phyloP scores from a whole-genome alignment of 2,797 vertebrate genomes.

The Epinephelus coioides region DNA sequence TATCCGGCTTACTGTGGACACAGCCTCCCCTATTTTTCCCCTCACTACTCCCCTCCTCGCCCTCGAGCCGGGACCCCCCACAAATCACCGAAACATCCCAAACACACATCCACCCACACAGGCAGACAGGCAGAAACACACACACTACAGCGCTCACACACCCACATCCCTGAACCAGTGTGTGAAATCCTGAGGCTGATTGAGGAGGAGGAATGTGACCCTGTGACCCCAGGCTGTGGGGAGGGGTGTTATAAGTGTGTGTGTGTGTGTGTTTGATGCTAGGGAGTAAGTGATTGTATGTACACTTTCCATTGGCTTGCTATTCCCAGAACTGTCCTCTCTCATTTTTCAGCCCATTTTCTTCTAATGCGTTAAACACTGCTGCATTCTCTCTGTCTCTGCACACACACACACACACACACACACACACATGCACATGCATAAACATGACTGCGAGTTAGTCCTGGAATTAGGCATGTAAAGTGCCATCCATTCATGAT shows the following conservation, averaged over 20 bases:
- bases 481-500: conserved; percentile 40
- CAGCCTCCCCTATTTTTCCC: conserved; percentile 24
- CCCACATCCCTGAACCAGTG: conserved; percentile 70
- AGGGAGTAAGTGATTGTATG: conserved; percentile 67
- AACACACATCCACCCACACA: conserved; percentile 48
- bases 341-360: conserved; percentile 66
- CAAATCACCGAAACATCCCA: conserved; percentile 74
- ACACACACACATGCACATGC: not conserved
- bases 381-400: conserved; percentile 10
- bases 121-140: conserved; percentile 50
- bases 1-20: not conserved
- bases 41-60: conserved; percentile 44
- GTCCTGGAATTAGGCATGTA: conserved; percentile 41
- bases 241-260: conserved; percentile 70
- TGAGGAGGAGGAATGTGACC: conserved; percentile 83
- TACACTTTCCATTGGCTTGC: conserved; percentile 66
- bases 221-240: conserved; percentile 76
- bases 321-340: conserved; percentile 67
- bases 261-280: conserved; percentile 60
- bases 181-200: conserved; percentile 85
- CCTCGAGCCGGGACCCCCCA: conserved; percentile 69
- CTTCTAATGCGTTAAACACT: conserved; percentile 68
- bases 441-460: not conserved
- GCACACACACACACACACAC: conserved; percentile 8
- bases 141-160: conserved; percentile 58